These are phyloP conservation scores for Anarrhichthys ocellatus DNA, from an alignment of 2,113 vertebrate genomes.

Conservation along the genomic window DNA sequence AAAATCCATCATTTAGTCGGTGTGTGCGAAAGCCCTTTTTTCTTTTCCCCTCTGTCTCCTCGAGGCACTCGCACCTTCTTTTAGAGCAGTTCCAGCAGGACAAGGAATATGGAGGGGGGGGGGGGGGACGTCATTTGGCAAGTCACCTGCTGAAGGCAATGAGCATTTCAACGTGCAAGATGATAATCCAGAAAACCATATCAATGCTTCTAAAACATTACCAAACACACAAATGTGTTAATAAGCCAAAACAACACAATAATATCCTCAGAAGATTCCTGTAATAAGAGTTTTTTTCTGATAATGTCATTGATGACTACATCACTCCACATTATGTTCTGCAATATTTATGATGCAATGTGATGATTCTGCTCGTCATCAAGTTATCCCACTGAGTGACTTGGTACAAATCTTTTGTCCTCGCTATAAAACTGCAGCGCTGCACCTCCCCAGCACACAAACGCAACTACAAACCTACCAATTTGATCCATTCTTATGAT, in stretches of 20 bases:
- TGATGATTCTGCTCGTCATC: background rate
- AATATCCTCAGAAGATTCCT: background rate
- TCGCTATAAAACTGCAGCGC: conserved; percentile 2
- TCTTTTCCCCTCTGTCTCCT: conserved; percentile 10
- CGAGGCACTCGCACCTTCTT: conserved; percentile 48
- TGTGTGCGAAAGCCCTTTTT: conserved; percentile 57
- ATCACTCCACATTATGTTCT: background rate
- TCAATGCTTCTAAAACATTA: conserved; percentile 18
- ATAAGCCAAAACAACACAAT: background rate
- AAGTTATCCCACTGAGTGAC: background rate
- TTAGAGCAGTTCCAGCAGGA: conserved; percentile 57
- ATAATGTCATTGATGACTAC: background rate
- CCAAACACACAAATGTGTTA: conserved; percentile 5
- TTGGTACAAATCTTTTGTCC: background rate
- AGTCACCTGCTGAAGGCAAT: conserved; percentile 26
- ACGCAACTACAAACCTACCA: conserved; percentile 20
- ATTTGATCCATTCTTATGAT: conserved; percentile 68
- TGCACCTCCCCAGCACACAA: conserved; percentile 15
- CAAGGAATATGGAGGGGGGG: conserved; percentile 25
- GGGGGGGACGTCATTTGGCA: conserved; percentile 56
- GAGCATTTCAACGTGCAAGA: conserved; percentile 35
- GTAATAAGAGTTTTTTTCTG: background rate
- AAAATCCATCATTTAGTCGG: conserved; percentile 77
- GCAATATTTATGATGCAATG: background rate
- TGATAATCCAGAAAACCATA: conserved; percentile 1